Conservation (phyloP, 2,797 vertebrate species). For the Xerus rutilus region DNA sequence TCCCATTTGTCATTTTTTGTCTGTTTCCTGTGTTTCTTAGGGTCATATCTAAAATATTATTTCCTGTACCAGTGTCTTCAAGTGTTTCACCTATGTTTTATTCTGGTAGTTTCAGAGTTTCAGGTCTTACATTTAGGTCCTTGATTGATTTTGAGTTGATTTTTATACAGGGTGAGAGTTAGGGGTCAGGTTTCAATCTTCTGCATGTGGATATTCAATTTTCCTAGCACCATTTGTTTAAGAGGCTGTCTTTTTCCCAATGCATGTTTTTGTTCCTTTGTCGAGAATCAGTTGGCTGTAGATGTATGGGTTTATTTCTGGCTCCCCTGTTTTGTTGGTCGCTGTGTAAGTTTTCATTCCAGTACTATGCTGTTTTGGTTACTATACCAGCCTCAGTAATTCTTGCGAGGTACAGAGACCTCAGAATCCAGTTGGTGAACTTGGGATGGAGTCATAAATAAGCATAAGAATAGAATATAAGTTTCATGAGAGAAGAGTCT, state of each 20-base stretch:
- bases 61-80: not conserved
- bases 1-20: not conserved
- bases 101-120: not conserved
- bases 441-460: conserved; percentile 27
- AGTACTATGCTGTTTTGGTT: not conserved
- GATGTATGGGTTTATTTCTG: not conserved
- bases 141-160: not conserved
- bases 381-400: not conserved
- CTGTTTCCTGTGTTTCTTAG: not conserved
- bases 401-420: not conserved
- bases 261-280: not conserved
- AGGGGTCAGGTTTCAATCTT: not conserved
- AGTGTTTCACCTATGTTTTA: not conserved
- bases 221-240: not conserved
- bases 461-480: not conserved
- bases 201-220: not conserved
- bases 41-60: not conserved
- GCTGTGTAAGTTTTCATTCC: not conserved
- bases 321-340: not conserved
- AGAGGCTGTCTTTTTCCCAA: not conserved
- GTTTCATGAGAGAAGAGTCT: not conserved
- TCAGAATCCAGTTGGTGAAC: not conserved
- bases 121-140: not conserved
- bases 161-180: not conserved
- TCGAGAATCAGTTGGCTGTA: not conserved